These are phyloP conservation scores for Zonotrichia leucophrys DNA, from an alignment of 2,113 vertebrate species.

Conservation along the genomic window DNA sequence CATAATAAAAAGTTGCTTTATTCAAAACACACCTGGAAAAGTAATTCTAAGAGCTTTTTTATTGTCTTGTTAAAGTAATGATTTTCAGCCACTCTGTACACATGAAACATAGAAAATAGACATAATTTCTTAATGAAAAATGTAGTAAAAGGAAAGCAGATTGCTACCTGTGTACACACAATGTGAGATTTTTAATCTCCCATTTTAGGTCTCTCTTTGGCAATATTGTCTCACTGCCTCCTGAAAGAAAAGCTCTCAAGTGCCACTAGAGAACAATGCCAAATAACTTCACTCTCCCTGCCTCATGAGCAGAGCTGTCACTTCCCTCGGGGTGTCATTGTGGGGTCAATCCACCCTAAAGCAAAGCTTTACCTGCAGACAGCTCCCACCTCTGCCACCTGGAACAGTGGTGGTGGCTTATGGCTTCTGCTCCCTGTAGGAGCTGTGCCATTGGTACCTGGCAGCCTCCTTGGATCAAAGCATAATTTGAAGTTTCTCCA, in stretches of 20 bases:
- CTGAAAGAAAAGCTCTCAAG: background rate
- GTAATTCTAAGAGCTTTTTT: background rate
- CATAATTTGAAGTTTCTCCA: background rate
- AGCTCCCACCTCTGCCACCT: background rate
- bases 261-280: background rate
- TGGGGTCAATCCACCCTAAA: background rate
- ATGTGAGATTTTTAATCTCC: background rate
- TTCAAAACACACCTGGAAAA: background rate
- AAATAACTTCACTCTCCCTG: background rate
- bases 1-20: background rate
- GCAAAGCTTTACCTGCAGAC: background rate
- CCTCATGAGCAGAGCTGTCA: background rate
- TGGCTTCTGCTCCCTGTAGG: background rate
- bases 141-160: background rate
- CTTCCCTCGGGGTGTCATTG: fast-evolving
- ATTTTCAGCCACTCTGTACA: background rate
- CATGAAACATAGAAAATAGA: background rate
- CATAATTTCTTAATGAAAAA: background rate
- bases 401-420: fast-evolving
- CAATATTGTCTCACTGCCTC: background rate
- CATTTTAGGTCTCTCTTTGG: background rate
- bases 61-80: background rate
- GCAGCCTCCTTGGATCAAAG: background rate
- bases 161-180: background rate
- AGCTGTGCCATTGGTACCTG: background rate